A percentile compares a stretch with the other conserved stretches of the same genome.
Evolutionary conservation across 2,113 vertebrate genomes (phyloP).

Genomic region (Capra hircus): DNA sequence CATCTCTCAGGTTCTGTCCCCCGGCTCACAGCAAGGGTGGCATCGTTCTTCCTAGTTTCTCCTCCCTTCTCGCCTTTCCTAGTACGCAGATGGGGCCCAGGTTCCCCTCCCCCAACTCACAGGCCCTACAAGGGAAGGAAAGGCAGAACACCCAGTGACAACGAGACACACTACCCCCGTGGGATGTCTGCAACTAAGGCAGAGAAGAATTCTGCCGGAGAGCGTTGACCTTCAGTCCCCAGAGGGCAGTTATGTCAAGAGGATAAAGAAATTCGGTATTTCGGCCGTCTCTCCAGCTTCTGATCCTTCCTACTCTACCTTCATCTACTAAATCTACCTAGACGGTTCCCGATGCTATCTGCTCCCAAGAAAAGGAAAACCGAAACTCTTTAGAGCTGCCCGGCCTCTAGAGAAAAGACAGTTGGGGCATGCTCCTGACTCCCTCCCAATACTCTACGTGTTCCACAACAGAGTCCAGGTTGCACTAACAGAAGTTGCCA

Average conservation of each 20-base stretch:
- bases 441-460: neutral
- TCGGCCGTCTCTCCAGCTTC: neutral
- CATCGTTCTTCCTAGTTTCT: neutral
- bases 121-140: neutral
- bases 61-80: neutral
- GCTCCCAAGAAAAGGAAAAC: constrained; percentile 27
- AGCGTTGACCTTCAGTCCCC: neutral
- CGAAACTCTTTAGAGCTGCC: neutral
- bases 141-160: neutral
- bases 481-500: neutral
- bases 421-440: neutral
- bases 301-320: neutral
- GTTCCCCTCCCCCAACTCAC: neutral
- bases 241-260: neutral
- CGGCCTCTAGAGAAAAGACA: neutral
- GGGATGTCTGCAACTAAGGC: neutral
- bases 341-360: neutral
- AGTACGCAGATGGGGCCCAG: neutral
- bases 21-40: neutral
- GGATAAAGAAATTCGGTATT: neutral
- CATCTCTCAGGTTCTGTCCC: neutral
- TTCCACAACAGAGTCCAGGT: neutral
- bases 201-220: neutral
- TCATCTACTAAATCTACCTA: neutral
- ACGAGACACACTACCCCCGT: neutral